These are phyloP conservation scores for Cliona cf. orientalis DNA, from an alignment of 37 sponge, comb jelly and placozoan species.

Conservation along the genomic window DNA sequence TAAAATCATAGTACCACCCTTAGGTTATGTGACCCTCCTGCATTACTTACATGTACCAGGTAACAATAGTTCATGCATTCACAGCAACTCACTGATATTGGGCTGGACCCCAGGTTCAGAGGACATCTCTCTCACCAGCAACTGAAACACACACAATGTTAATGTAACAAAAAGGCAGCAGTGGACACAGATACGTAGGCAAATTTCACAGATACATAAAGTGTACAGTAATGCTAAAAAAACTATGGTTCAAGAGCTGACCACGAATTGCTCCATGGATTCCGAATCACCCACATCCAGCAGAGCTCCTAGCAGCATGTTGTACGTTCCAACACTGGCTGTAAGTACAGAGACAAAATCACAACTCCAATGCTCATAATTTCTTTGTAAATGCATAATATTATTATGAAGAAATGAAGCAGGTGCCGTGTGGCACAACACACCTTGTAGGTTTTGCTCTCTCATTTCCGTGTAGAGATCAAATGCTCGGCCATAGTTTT, in stretches of 20 bases:
- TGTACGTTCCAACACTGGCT: constrained; percentile 34
- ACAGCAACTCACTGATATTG: constrained; percentile 39
- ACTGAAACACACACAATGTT: too few species aligned
- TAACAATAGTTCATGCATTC: not conserved
- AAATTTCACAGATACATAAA: too few species aligned
- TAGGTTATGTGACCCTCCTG: too few species aligned
- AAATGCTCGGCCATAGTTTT: constrained; percentile 42
- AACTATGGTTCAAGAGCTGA: too few species aligned
- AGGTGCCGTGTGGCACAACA: not conserved
- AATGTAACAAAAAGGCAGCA: too few species aligned
- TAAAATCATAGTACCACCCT: too few species aligned
- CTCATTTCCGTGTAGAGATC: constrained; percentile 54
- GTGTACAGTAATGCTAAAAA: too few species aligned
- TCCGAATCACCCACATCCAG: too few species aligned
- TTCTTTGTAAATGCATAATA: too few species aligned
- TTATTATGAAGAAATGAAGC: too few species aligned
- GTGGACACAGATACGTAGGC: too few species aligned
- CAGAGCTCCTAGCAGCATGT: constrained; percentile 4
- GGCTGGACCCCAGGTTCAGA: constrained; percentile 42
- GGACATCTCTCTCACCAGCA: constrained; percentile 44
- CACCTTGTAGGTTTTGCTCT: constrained; percentile 50
- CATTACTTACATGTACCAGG: not conserved
- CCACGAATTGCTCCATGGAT: too few species aligned
- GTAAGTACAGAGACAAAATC: not conserved
- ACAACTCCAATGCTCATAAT: not conserved